Conservation (phyloP, 1,140 invertebrate species). For the Asobara japonica region DNA sequence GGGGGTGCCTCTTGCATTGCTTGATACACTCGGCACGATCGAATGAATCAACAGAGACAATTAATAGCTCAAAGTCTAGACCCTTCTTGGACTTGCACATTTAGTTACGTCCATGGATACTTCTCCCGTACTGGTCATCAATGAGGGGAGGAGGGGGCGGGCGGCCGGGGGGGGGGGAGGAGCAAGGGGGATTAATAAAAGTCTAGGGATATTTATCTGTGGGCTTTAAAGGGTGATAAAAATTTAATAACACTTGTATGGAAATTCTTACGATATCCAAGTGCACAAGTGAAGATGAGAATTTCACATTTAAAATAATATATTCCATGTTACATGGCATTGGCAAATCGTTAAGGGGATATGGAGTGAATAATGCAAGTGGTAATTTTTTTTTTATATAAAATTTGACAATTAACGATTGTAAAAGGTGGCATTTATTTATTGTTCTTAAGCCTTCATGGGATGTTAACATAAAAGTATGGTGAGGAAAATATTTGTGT, state of each 20-base stretch:
- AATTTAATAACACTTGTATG: neutral
- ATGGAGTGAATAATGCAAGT: neutral
- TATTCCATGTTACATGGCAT: neutral
- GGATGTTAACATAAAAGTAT: neutral
- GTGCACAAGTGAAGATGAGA: neutral
- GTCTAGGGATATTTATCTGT: neutral
- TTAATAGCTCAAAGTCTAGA: slow-evolving; percentile 53
- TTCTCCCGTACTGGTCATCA: neutral
- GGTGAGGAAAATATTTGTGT: neutral
- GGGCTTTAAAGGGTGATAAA: neutral
- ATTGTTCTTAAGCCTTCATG: neutral
- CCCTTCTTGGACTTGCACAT: neutral
- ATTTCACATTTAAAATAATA: neutral
- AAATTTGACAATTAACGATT: neutral
- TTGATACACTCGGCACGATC: slow-evolving; percentile 62
- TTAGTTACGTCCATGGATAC: neutral
- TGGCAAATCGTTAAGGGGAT: neutral
- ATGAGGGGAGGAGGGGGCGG: too few relatives aligned
- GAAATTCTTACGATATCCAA: neutral
- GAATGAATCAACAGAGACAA: slow-evolving; percentile 66
- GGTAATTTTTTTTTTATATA: neutral
- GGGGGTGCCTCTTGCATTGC: slow-evolving; percentile 1
- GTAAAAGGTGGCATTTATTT: neutral
- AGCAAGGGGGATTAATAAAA: neutral
- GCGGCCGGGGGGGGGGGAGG: too few relatives aligned